Conservation (phyloP, 1,140 invertebrate species). For the Heliconius nattereri region DNA sequence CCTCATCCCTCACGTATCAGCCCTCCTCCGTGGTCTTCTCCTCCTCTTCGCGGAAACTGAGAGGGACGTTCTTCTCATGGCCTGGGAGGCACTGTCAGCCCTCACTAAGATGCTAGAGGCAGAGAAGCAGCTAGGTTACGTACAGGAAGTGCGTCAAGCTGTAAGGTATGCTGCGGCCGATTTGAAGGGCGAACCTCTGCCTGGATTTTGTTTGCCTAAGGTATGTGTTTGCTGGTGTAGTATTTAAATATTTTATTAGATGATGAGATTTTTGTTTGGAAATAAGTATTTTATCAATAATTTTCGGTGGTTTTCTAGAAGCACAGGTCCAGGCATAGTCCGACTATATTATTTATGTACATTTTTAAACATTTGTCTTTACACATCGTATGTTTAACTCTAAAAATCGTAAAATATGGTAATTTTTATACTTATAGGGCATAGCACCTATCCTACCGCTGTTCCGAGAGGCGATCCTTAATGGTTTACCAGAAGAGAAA, state of each 20-base stretch:
- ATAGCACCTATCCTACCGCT: conserved; percentile 96
- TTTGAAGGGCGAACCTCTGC: conserved; percentile 89
- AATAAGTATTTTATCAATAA: no score
- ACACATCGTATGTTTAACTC: not conserved
- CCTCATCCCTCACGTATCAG: conserved; percentile 92
- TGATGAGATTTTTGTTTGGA: no score
- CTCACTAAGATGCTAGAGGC: conserved; percentile 94
- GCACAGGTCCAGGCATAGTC: no score
- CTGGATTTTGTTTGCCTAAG: conserved; percentile 97
- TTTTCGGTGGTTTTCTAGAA: no score
- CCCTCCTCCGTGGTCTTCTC: conserved; percentile 93
- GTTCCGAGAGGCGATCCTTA: conserved; percentile 97
- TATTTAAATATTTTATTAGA: no score
- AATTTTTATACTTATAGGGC: conserved; percentile 82
- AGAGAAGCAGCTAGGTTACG: conserved; percentile 90
- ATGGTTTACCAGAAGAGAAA: conserved; percentile 96
- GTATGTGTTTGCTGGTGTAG: conserved; percentile 42
- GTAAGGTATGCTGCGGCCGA: conserved; percentile 94
- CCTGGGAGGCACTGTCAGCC: conserved; percentile 82
- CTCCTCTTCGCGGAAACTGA: conserved; percentile 92
- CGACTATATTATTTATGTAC: no score
- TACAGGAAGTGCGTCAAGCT: conserved; percentile 94
- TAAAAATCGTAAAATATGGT: not conserved
- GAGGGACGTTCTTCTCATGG: conserved; percentile 87
- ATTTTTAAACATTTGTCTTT: not conserved